Evolutionary conservation across 2,888 invertebrate genomes (phyloP), one percentile per base, ranked within the genome.

Genomic region (Lymantria monacha): DNA sequence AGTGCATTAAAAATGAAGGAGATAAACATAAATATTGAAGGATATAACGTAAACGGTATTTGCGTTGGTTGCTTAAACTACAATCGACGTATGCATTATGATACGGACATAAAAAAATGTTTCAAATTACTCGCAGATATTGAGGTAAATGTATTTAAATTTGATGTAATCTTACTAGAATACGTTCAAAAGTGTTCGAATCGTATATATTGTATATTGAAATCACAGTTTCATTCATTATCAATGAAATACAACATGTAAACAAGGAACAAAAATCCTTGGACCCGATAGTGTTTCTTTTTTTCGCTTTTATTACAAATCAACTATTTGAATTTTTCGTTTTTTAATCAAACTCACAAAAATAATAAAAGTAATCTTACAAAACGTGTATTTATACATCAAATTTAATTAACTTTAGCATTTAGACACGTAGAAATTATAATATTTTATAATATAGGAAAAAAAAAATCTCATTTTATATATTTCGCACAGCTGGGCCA

Each of bases 1-100:
- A 64, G 45, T 49, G 30, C 10, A 49, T 55, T 54, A 30, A 79
- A 72, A 74, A 87, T 89, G 87, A 85, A 74, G 61, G 90, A 91
- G 79, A 82, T 91, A 33, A 84, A 91, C 48, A 90, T 91, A 61
- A 89, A 90, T 63, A 90, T 91, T 45, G 91, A 90, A 68, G 91
- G 91, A 1, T 91, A 83, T 51, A 91, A 90, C 67, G 91, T 89
- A 30, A 91, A 90, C 44, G 90, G 91, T 0, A 85, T 91, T 63
- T 91, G 91, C 62, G 91, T 90, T 0, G 85, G 86, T 3, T 91
- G 91, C 69, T 74, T 91, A 36, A 87, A 87, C 57, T 87, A 87
- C 52, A 83, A 87, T 57, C 82, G 91, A 3, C 81, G 76, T 60
- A 91, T 91, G 90, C 81, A 66, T 54, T 85, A 85, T 47, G 61